These are phyloP conservation scores for Ellobius talpinus DNA, from an alignment of 2,113 vertebrate genomes.

Conservation along the genomic window DNA sequence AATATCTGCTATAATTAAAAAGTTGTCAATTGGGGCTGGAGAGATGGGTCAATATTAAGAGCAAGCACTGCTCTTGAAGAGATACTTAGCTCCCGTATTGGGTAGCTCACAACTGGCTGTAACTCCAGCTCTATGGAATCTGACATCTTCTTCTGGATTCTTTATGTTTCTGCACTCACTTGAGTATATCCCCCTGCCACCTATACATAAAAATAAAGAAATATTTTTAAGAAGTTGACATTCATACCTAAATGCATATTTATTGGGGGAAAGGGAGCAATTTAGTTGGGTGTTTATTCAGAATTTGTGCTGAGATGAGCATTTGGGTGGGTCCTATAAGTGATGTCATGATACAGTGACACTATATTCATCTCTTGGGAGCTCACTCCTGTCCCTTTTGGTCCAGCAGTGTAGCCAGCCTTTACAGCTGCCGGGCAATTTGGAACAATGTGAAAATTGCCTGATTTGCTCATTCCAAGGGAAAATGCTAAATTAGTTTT, in stretches of 20 bases:
- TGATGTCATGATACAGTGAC: constrained; percentile 56
- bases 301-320: constrained; percentile 52
- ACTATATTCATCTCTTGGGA: constrained; percentile 58
- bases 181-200: background rate
- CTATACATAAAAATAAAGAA: background rate
- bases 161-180: background rate
- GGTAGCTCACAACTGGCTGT: too few species aligned
- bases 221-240: background rate
- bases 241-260: background rate
- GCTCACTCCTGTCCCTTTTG: constrained; percentile 44
- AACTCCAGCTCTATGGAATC: background rate
- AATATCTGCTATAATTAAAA: constrained; percentile 18
- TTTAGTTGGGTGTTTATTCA: constrained; percentile 26
- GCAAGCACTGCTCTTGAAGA: background rate
- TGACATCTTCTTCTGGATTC: background rate
- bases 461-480: constrained; percentile 56
- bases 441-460: constrained; percentile 63
- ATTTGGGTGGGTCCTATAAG: background rate
- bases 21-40: background rate
- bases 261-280: background rate
- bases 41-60: background rate
- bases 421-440: constrained; percentile 61
- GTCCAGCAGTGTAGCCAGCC: constrained; percentile 43
- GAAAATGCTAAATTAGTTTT: background rate
- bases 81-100: too few species aligned